phyloP scores from a whole-genome alignment of 2,888 invertebrate genomes.

The Horisme vitalbata region DNA sequence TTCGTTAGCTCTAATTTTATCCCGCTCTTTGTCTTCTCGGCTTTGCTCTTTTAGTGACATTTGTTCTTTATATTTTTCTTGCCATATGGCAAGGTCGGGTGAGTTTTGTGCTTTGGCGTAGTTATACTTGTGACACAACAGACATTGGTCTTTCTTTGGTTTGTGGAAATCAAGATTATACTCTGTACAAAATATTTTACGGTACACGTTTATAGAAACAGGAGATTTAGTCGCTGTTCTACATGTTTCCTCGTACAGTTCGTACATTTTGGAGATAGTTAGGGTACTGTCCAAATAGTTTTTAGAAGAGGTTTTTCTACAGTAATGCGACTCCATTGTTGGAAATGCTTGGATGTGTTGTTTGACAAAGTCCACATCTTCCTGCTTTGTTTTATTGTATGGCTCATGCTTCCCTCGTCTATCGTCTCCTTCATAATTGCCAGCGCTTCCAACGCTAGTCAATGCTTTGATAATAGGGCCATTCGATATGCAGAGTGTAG shows the following conservation, averaged over 20 bases:
- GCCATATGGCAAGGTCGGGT: constrained; percentile 4
- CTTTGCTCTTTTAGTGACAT: constrained; percentile 17
- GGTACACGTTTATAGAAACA: constrained; percentile 18
- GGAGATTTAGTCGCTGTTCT: constrained; percentile 1
- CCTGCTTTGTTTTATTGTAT: constrained; percentile 5
- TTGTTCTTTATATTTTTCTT: constrained; percentile 23
- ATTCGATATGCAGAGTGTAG: constrained; percentile 2
- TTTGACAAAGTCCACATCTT: constrained; percentile 6
- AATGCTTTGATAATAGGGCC: no score
- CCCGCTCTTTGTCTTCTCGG: constrained; percentile 17
- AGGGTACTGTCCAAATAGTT: constrained; percentile 17
- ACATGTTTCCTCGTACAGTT: constrained; percentile 19
- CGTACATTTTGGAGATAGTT: constrained; percentile 23
- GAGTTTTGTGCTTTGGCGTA: not conserved
- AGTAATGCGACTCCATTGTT: constrained; percentile 26
- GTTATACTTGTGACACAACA: constrained; percentile 17
- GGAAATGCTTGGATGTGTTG: constrained; percentile 24
- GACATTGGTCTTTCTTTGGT: constrained; percentile 22
- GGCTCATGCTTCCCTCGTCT: not conserved
- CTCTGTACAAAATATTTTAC: constrained; percentile 17
- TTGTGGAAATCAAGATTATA: constrained; percentile 21
- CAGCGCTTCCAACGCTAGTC: no score
- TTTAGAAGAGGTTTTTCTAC: constrained; percentile 21
- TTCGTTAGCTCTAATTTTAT: constrained; percentile 19
- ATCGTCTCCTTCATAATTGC: no score